These are phyloP conservation scores for Aricia agestis DNA, from an alignment of 1,140 invertebrate genomes.

Conservation along the genomic window DNA sequence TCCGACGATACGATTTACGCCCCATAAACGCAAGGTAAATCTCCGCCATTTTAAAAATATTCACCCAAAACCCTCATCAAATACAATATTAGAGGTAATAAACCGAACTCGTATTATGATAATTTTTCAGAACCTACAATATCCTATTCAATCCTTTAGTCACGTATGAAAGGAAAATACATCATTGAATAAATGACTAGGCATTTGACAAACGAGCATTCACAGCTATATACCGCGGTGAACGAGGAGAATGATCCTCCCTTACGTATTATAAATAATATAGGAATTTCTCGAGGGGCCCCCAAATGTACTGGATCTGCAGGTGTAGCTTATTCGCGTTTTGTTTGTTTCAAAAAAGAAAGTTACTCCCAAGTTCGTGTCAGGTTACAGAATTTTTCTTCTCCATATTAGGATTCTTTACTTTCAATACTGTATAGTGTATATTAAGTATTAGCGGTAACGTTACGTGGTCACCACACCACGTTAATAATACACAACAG, in stretches of 20 bases:
- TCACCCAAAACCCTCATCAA: background rate
- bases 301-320: slow-evolving; percentile 66
- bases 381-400: background rate
- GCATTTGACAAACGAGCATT: slow-evolving; percentile 74
- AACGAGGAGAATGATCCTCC: slow-evolving; percentile 71
- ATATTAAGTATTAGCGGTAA: too few species aligned
- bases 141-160: slow-evolving; percentile 43
- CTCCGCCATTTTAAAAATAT: background rate
- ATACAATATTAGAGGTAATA: background rate
- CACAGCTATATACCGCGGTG: slow-evolving; percentile 66
- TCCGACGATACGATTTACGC: background rate
- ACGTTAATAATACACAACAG: too few species aligned
- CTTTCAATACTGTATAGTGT: too few species aligned
- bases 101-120: slow-evolving; percentile 10
- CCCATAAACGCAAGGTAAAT: background rate
- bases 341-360: slow-evolving; percentile 41
- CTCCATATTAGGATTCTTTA: background rate
- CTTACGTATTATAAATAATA: slow-evolving; percentile 72
- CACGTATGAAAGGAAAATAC: slow-evolving; percentile 63
- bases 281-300: slow-evolving; percentile 60
- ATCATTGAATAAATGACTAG: slow-evolving; percentile 73
- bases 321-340: slow-evolving; percentile 47
- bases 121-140: slow-evolving; percentile 20
- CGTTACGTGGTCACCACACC: too few species aligned
- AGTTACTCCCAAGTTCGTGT: slow-evolving; percentile 22